Conservation (phyloP, 92 coral and sea anemone species). For the Micromussa lordhowensis region DNA sequence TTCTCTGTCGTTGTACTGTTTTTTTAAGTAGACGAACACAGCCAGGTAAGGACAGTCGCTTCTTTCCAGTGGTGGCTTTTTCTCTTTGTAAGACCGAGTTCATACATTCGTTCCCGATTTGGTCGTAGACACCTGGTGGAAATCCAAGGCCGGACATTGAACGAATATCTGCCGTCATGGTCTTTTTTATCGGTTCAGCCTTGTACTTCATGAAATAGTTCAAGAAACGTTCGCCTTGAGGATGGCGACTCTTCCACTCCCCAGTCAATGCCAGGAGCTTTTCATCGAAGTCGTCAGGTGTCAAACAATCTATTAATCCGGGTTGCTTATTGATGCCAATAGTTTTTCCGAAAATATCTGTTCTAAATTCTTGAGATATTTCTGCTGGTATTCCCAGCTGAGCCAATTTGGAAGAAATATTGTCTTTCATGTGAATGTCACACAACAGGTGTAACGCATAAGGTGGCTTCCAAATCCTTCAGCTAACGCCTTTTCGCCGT, state of each 20-base stretch:
- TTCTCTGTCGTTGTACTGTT: slow-evolving; percentile 26
- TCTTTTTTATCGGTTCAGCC: background rate
- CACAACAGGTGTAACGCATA: too few relatives aligned
- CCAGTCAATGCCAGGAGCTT: background rate
- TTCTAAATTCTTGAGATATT: background rate
- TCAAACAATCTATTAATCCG: too few relatives aligned
- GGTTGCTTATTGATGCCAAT: too few relatives aligned
- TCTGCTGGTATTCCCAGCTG: background rate
- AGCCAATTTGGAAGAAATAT: slow-evolving; percentile 8
- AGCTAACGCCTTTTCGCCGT: too few relatives aligned
- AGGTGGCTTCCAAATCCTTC: too few relatives aligned
- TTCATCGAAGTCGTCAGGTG: background rate
- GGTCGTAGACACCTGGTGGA: too few relatives aligned
- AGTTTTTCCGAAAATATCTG: background rate
- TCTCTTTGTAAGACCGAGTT: background rate
- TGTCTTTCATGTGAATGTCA: too few relatives aligned
- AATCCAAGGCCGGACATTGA: too few relatives aligned
- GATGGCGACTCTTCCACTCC: background rate
- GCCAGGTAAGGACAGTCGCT: background rate
- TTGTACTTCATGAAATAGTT: slow-evolving; percentile 8
- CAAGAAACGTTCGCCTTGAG: background rate
- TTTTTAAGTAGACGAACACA: background rate
- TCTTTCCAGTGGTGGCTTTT: slow-evolving; percentile 27
- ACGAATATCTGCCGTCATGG: slow-evolving; percentile 20
- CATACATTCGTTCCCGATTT: too few relatives aligned